phyloP scores from a whole-genome alignment of 2,113 vertebrate genomes.

The Syrrhaptes paradoxus region DNA sequence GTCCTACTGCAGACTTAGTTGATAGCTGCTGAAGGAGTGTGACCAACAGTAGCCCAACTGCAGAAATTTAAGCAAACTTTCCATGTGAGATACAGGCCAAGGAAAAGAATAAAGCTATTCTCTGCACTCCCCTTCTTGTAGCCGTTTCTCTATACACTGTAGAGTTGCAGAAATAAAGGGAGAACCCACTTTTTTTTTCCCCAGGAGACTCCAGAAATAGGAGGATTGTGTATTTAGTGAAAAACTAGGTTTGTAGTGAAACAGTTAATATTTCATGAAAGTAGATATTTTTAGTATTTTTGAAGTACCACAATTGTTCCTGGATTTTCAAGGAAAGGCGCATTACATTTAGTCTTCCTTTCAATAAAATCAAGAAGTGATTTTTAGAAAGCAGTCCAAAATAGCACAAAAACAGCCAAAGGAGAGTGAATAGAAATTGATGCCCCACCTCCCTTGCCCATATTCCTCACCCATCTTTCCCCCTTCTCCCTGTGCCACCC shows the following conservation, averaged over 20 bases:
- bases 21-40: constrained; percentile 35
- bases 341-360: constrained; percentile 85
- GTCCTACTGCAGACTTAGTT: constrained; percentile 59
- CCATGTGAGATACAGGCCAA: constrained; percentile 60
- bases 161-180: constrained; percentile 73
- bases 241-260: constrained; percentile 88
- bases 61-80: constrained; percentile 52
- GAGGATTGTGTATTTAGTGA: constrained; percentile 86
- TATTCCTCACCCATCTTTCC: neutral
- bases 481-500: neutral
- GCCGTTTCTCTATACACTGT: constrained; percentile 69
- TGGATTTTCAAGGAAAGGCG: constrained; percentile 83
- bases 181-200: constrained; percentile 77
- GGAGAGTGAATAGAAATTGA: constrained; percentile 75
- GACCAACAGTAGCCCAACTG: constrained; percentile 49
- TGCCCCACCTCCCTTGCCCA: constrained; percentile 49
- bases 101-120: constrained; percentile 68
- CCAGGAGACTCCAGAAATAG: constrained; percentile 78
- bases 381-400: constrained; percentile 79
- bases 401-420: constrained; percentile 85
- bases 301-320: constrained; percentile 84
- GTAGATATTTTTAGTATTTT: constrained; percentile 89
- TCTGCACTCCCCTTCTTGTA: constrained; percentile 65
- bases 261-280: constrained; percentile 87
- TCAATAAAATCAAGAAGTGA: constrained; percentile 75